Base-by-base conservation (phyloP, 2,113 vertebrate genomes). In the Anolis sagrei region DNA sequence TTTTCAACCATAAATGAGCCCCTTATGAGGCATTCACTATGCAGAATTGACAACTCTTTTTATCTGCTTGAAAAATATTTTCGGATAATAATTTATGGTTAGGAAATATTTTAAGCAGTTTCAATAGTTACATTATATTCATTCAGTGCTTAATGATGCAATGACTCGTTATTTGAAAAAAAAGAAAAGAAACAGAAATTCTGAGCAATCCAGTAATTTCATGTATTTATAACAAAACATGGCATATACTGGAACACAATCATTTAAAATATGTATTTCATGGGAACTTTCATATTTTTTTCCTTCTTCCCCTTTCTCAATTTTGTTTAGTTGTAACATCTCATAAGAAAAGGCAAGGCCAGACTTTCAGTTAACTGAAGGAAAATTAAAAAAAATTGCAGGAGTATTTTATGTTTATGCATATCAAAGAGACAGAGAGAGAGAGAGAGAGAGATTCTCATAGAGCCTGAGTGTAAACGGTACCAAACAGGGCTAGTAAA, bases 41-140 rank as follows among this genome's bases (percentile, higher is more conserved):
- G 94, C 93, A 95, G 95, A 96, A 97, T 96, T 97, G 96, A 97
- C 97, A 97, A 96, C 96, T 97, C 97, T 97, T 97, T 97, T 97
- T 97, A 97, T 97, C 97, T 97, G 94, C 95, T 97, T 81, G 32
- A 97, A 97, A 97, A 97, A 97, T 97, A 97, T 97, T 97, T 97
- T 97, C 94, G 95, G 96, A 96, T 97, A 97, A 97, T 97, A 97
- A 97, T 97, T 97, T 97, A 97, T 96, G 97, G 97, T 94, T 96
- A 95, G 82, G 68, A 96, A 97, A 96, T 96, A 97, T 96, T 95
- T 96, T 95, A 97, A 96, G 95, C 93, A 93, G 93, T 95, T 96
- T 94, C 94, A 96, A 95, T 96, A 96, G 95, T 96, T 95, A 95
- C 92, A 95, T 95, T 95, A 95, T 96, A 96, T 94, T 94, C 93